Evolutionary conservation across 37 sponge, comb jelly and placozoan species (phyloP), one percentile per base, ranked within the genome.

Genomic region (Chondrosia reniformis): DNA sequence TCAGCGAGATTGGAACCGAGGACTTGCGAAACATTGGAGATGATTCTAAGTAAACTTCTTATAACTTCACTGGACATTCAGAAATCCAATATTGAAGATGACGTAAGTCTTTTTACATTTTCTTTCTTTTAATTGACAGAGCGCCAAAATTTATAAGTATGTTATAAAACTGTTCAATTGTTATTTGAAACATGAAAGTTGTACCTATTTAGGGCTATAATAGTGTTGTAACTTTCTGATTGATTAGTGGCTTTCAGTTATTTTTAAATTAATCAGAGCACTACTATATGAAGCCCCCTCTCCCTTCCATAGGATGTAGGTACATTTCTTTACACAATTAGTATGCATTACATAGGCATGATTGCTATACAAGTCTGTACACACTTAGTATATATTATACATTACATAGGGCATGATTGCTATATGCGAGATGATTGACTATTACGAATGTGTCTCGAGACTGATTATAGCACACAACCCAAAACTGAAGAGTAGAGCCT

Each of bases 381-480:
- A 49, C 52, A 49, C 12, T 63, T 27, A 63, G 10, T 30, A 67
- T 38, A 22, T 79, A 61, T 22, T 34, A 39, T 52, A 37, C 15
- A 46, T 46, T 65, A 33, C 31, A 21, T 32, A 93, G 94, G 94
- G 94, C 32, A 83, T 83, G 17, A 95, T 95, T 73, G 92, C 95
- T 6, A 52, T 95, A 27, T 88, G 89, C 83, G 95, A 95, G 89
- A 95, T 95, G 95, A 67, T 95, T 0, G 95, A 95, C 65, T 95
- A 88, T 75, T 95, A 95, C 72, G 92, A 93, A 19, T 88, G 89
- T 86, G 87, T 92, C 9, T 72, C 76, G 22, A 45, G 76, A 9
- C 54, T 95, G 8, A 80, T 59, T 37, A 39, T 95, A 34, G 80
- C 86, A 24, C 59, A 76, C 64, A 95, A 91, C 83, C 74, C 59